These are phyloP conservation scores for Macquaria ambigua DNA, from an alignment of 2,113 vertebrate species.

Conservation along the genomic window DNA sequence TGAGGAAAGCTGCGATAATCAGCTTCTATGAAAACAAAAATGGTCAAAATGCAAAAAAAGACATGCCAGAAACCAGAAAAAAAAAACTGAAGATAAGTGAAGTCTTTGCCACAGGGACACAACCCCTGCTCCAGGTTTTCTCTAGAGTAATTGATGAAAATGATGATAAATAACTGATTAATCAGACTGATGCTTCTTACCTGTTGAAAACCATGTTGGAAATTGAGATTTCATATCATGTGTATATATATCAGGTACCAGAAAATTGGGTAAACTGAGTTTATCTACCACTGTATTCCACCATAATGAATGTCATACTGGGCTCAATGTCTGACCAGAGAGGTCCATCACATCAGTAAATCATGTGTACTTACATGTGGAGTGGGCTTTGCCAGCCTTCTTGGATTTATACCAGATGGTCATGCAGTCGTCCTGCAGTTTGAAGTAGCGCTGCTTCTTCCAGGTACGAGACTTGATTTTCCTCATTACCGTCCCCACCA, in stretches of 20 bases:
- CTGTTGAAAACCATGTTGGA: too few relatives aligned
- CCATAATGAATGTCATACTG: background rate
- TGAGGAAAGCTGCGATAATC: background rate
- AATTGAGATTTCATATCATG: too few relatives aligned
- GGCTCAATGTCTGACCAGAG: background rate
- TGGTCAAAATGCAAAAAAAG: background rate
- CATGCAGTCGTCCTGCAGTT: slow-evolving; percentile 93
- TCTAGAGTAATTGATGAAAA: too few relatives aligned
- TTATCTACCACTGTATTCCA: background rate
- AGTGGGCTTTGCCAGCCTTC: slow-evolving; percentile 88
- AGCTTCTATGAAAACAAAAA: background rate
- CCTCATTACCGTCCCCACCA: slow-evolving; percentile 90
- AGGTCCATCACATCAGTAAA: background rate
- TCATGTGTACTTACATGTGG: slow-evolving; percentile 86
- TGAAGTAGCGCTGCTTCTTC: slow-evolving; percentile 95
- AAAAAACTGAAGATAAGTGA: too few relatives aligned
- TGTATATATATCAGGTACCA: too few relatives aligned
- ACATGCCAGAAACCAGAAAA: too few relatives aligned
- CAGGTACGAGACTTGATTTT: slow-evolving; percentile 95
- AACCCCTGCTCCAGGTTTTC: too few relatives aligned
- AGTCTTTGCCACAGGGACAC: too few relatives aligned
- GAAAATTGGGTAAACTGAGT: too few relatives aligned
- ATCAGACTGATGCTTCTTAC: too few relatives aligned
- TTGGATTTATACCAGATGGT: slow-evolving; percentile 96
- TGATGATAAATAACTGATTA: too few relatives aligned